These are phyloP conservation scores for Phaonia tiefii DNA, from an alignment of 2,888 invertebrate species.

Conservation along the genomic window DNA sequence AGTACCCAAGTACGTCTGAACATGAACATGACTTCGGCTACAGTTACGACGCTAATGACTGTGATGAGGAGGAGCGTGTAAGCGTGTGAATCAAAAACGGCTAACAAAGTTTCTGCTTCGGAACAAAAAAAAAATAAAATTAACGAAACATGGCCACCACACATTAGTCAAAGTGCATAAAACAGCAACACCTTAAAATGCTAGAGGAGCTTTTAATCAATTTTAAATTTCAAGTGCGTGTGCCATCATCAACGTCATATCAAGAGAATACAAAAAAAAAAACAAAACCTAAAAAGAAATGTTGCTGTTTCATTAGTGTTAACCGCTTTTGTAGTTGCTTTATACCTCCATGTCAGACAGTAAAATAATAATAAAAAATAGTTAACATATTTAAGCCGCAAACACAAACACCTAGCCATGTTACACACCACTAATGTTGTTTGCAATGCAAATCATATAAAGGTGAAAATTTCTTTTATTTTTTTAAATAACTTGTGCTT, in stretches of 20 bases:
- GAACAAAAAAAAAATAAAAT: conserved; percentile 12
- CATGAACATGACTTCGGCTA: background rate
- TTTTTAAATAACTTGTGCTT: conserved; percentile 1
- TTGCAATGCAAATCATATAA: conserved; percentile 26
- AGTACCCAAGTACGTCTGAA: background rate
- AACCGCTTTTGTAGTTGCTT: background rate
- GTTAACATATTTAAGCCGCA: conserved; percentile 21
- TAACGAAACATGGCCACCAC: background rate
- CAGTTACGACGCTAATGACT: background rate
- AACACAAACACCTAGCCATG: conserved; percentile 16
- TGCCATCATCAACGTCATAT: conserved; percentile 41
- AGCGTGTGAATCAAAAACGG: conserved; percentile 11
- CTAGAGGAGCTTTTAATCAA: conserved; percentile 44
- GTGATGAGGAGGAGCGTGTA: background rate
- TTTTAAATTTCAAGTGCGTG: conserved; percentile 59
- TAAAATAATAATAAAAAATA: background rate
- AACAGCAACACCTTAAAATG: conserved; percentile 20
- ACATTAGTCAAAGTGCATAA: conserved; percentile 28
- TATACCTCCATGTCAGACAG: background rate
- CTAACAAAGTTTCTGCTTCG: background rate
- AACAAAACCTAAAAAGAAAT: too few species aligned
- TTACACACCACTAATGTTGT: conserved; percentile 25
- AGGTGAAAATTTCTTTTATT: conserved; percentile 59
- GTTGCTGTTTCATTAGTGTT: background rate
- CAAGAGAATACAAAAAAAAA: too few species aligned